Percentiles rank a stretch among this genome's conserved stretches.
Conservation (phyloP, 2,888 invertebrate genomes). For the Lochmaea capreae region DNA sequence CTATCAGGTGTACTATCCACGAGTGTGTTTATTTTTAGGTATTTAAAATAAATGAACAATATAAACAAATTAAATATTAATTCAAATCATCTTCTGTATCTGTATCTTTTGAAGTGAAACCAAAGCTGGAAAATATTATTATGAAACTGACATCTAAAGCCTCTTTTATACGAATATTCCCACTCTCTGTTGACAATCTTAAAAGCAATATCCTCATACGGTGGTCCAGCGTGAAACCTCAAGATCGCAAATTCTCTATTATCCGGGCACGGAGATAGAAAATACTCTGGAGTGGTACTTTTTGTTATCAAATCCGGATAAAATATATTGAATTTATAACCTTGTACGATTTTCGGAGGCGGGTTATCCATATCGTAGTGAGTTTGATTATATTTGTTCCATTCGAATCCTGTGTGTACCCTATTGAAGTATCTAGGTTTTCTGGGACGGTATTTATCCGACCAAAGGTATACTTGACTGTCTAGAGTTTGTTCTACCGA, state of each 20-base stretch:
- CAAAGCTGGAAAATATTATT: slow-evolving; percentile 99
- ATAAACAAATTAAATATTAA: neutral
- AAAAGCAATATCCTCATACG: slow-evolving; percentile 99
- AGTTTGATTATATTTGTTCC: slow-evolving; percentile 99
- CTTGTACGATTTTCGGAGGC: slow-evolving; percentile 99
- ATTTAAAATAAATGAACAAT: too few relatives aligned
- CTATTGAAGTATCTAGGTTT: slow-evolving; percentile 98
- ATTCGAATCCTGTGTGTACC: slow-evolving; percentile 97
- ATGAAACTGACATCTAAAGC: slow-evolving; percentile 98
- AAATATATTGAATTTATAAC: slow-evolving; percentile 99
- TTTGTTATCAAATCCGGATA: slow-evolving; percentile 99
- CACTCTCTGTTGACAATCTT: slow-evolving; percentile 99
- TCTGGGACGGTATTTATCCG: slow-evolving; percentile 96
- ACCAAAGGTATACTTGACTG: slow-evolving; percentile 92
- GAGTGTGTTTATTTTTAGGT: too few relatives aligned
- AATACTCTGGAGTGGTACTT: slow-evolving; percentile 91
- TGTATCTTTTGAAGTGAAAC: slow-evolving; percentile 99
- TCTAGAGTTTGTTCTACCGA: slow-evolving; percentile 90
- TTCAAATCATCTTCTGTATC: slow-evolving; percentile 81
- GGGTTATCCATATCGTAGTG: slow-evolving; percentile 99
- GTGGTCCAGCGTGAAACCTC: slow-evolving; percentile 97
- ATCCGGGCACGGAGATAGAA: slow-evolving; percentile 89
- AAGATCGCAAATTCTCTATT: slow-evolving; percentile 95
- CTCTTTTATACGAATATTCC: slow-evolving; percentile 98
- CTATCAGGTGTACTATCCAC: too few relatives aligned